These are phyloP conservation scores for Anthoptus insignis DNA, from an alignment of 2,888 invertebrate species.

Conservation along the genomic window DNA sequence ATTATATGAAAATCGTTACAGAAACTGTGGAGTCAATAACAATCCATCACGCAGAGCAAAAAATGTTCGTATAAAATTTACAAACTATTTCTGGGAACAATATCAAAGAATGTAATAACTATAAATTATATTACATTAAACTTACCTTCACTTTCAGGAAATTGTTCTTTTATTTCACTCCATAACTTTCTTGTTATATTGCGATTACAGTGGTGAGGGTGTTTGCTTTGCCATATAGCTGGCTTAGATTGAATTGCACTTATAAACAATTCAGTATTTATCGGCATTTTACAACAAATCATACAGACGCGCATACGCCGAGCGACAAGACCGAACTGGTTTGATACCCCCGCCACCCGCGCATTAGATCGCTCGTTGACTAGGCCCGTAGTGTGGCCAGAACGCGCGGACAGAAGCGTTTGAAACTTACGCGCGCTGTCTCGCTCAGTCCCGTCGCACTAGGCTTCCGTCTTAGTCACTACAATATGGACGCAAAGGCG, in stretches of 20 bases:
- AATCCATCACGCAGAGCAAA: conserved; percentile 45
- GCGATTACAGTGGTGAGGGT: conserved; percentile 2
- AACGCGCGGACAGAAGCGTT: conserved; percentile 37
- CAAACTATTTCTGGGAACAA: background rate
- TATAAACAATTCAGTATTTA: conserved; percentile 43
- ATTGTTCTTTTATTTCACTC: conserved; percentile 45
- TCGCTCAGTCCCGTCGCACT: conserved; percentile 20
- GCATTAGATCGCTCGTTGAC: conserved; percentile 33
- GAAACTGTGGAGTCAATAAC: background rate
- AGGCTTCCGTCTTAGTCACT: background rate
- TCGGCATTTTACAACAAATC: background rate
- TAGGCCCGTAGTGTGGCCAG: conserved; percentile 38
- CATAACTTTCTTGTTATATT: conserved; percentile 46
- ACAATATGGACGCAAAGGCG: background rate
- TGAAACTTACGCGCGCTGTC: conserved; percentile 33
- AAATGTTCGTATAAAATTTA: conserved; percentile 16
- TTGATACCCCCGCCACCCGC: conserved; percentile 28
- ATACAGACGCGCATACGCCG: background rate
- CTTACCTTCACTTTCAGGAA: conserved; percentile 34
- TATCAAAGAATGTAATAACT: background rate
- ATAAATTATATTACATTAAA: conserved; percentile 21
- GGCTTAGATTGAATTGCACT: conserved; percentile 38
- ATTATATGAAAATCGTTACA: conserved; percentile 42
- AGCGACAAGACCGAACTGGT: background rate
- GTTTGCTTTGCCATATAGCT: conserved; percentile 40